phyloP scores from a whole-genome alignment of 2,888 invertebrate genomes.

The Heliconius ethilla region DNA sequence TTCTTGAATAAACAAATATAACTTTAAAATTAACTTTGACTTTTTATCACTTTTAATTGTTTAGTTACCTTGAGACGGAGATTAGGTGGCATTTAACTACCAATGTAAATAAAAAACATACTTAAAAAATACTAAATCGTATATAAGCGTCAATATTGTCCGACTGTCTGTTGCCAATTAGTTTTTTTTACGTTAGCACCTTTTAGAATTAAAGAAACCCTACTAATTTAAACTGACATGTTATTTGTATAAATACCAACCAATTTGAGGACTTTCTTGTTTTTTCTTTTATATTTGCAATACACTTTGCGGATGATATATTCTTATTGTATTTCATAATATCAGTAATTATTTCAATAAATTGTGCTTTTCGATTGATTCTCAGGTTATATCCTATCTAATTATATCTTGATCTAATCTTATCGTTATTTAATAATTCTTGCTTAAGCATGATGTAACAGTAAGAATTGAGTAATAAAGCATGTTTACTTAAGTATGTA shows the following conservation, averaged over 20 bases:
- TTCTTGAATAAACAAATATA: not conserved
- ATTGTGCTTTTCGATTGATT: not conserved
- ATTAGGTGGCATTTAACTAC: slow-evolving; percentile 11
- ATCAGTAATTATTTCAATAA: not conserved
- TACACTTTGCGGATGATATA: not conserved
- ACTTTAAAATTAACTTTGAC: not conserved
- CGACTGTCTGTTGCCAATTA: not conserved
- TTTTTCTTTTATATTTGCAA: not conserved
- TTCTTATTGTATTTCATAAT: not conserved
- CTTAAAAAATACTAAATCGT: not conserved
- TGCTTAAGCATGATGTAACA: slow-evolving; percentile 2
- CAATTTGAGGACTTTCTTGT: not conserved
- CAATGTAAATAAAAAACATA: slow-evolving; percentile 7
- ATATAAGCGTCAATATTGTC: not conserved
- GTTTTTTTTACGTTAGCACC: not conserved
- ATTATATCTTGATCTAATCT: not conserved
- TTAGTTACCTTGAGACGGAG: not conserved
- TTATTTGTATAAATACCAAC: not conserved
- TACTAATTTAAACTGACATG: not conserved
- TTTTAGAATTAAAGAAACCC: not conserved
- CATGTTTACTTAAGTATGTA: slow-evolving; percentile 7
- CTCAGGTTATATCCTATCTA: not conserved
- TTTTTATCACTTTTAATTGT: slow-evolving; percentile 10
- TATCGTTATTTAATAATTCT: slow-evolving; percentile 1
- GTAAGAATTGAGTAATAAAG: not conserved